Conservation (phyloP, 2,888 invertebrate genomes). For the Andrena marginata region DNA sequence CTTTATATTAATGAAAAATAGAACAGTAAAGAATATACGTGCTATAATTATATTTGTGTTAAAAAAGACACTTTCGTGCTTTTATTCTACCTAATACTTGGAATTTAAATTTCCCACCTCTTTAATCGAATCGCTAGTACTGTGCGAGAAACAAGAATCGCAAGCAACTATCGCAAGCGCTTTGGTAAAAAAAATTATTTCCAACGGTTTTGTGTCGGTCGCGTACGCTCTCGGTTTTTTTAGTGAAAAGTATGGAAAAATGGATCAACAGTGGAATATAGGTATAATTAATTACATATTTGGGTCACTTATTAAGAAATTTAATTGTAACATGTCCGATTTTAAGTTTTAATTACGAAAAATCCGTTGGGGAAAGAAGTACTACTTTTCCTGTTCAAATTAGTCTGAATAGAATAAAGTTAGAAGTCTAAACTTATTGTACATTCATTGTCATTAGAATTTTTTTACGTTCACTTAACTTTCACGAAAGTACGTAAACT, state of each 20-base stretch:
- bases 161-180: not conserved
- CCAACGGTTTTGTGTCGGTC: not conserved
- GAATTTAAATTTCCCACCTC: constrained; percentile 18
- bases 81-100: not conserved
- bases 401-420: not conserved
- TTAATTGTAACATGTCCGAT: not conserved
- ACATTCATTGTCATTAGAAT: too few relatives aligned
- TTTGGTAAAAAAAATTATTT: not conserved
- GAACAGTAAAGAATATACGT: not conserved
- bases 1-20: not conserved
- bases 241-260: not conserved
- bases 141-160: not conserved
- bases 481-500: too few relatives aligned
- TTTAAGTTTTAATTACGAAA: not conserved
- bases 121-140: not conserved
- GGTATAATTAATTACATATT: constrained; percentile 1
- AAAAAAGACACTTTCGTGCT: not conserved
- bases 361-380: not conserved
- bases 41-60: constrained; percentile 1
- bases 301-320: not conserved
- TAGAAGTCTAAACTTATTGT: not conserved
- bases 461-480: too few relatives aligned
- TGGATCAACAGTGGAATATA: not conserved
- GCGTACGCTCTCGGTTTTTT: not conserved
- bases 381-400: not conserved